These are phyloP conservation scores for Orius laevigatus DNA, from an alignment of 1,140 invertebrate species.

Conservation along the genomic window DNA sequence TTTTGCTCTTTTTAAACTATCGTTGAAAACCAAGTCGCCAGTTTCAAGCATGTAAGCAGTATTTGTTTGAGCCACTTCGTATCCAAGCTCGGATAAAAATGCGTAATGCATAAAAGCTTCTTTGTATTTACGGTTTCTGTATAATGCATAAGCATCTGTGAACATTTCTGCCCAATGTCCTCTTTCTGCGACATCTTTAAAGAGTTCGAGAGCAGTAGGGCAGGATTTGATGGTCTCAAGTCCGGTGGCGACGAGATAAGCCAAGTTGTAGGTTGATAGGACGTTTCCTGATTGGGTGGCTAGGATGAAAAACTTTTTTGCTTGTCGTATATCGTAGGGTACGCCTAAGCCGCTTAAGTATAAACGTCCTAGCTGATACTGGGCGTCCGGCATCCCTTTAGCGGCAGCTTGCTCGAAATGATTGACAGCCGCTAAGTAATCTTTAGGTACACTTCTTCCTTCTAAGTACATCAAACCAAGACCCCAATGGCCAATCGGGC, in stretches of 20 bases:
- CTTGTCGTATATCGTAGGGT: constrained; percentile 75
- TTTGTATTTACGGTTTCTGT: constrained; percentile 59
- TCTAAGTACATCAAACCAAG: constrained; percentile 94
- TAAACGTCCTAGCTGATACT: constrained; percentile 93
- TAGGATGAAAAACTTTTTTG: constrained; percentile 91
- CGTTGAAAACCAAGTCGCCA: constrained; percentile 33
- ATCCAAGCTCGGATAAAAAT: constrained; percentile 83
- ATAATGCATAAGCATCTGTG: constrained; percentile 78
- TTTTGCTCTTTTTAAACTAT: constrained; percentile 37
- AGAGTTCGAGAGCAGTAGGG: constrained; percentile 76
- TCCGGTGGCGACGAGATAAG: constrained; percentile 94
- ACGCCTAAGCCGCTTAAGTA: constrained; percentile 90
- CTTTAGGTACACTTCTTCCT: constrained; percentile 77
- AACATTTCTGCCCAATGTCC: constrained; percentile 80
- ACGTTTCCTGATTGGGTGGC: constrained; percentile 95
- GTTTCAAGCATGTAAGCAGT: constrained; percentile 83
- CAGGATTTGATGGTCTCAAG: constrained; percentile 85
- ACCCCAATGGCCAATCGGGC: constrained; percentile 90
- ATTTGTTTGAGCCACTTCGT: constrained; percentile 94
- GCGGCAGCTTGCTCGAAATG: constrained; percentile 80
- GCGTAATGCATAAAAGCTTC: constrained; percentile 82
- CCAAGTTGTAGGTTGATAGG: constrained; percentile 90
- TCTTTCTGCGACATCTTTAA: constrained; percentile 93
- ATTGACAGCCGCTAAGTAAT: constrained; percentile 75
- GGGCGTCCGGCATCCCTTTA: constrained; percentile 92